Evolutionary conservation across 2,113 vertebrate species (phyloP), one percentile per base, ranked within the genome.

Genomic region (Garra rufa): DNA sequence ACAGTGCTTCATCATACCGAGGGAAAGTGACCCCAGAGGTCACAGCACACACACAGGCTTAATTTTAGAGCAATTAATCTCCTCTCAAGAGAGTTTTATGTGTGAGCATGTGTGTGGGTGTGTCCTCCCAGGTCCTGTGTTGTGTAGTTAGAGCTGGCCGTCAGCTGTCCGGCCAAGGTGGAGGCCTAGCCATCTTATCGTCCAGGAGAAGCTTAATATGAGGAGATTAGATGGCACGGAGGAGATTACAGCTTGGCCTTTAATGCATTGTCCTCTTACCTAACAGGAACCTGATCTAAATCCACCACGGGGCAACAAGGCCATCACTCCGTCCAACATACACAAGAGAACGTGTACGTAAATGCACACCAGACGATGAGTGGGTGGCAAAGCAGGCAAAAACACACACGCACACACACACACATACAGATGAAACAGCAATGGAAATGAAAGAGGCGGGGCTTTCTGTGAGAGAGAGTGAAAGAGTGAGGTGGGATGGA

Each of bases 1-100:
- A 74, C 34, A 57, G 83, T 84, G 76, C 89, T 92, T 91, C 87
- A 89, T 85, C 77, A 91, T 87, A 85, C 83, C 24, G 79, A 90
- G 88, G 38, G 84, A 76, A 85, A 69, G 85, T 91, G 92, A 93
- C 93, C 90, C 79, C 57, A 61, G 10, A 83, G 92, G 92, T 93
- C 89, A 44, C 76, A 21, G 90, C 89, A 90, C 91, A 89, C 76
- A 90, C 91, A 93, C 91, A 88, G 89, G 92, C 92, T 93, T 93
- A 89, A 92, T 90, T 85, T 94, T 92, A 92, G 82, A 94, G 92
- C 92, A 93, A 93, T 94, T 93, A 94, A 94, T 94, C 92, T 93
- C 89, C 85, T 90, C 89, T 88, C 87, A 85, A 82, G 76, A 55
- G 78, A 67, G 26, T 59, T 46, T 55, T 69, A 57, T 28, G 48